These are phyloP conservation scores for Tetragonula clypearis DNA, from an alignment of 1,140 invertebrate species.

Conservation along the genomic window DNA sequence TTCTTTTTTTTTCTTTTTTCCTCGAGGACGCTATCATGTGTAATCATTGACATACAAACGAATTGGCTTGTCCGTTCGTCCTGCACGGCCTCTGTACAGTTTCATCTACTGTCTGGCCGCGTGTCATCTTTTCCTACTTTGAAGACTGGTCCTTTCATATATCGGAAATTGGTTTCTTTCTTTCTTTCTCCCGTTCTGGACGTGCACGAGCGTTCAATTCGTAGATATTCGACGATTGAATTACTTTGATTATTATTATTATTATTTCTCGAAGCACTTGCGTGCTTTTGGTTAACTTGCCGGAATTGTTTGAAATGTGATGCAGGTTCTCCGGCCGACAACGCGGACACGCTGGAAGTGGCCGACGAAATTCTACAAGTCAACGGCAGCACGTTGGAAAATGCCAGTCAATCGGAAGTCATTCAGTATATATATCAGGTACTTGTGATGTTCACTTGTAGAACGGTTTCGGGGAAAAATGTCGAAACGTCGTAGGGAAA, in stretches of 20 bases:
- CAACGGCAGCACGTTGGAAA: conserved; percentile 94
- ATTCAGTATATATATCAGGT: conserved; percentile 97
- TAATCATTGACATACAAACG: conserved; percentile 1
- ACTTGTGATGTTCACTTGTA: conserved; percentile 45
- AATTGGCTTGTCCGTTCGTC: conserved; percentile 24
- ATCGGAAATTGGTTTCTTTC: not conserved
- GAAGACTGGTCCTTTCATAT: not conserved
- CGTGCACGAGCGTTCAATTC: not conserved
- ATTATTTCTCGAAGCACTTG: not conserved
- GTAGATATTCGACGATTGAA: not conserved
- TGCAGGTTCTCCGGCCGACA: conserved; percentile 94
- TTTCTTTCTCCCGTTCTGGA: not conserved
- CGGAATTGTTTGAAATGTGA: not conserved
- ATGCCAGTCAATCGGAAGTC: conserved; percentile 93
- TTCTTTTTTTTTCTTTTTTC: not conserved
- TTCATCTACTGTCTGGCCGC: not conserved
- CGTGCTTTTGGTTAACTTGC: not conserved
- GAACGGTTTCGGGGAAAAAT: not conserved
- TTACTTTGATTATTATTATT: no score
- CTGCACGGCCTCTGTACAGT: not conserved
- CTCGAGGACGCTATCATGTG: conserved; percentile 6
- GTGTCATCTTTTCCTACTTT: not conserved
- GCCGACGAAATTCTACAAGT: conserved; percentile 98
- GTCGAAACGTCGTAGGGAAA: not conserved
- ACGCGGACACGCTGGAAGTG: conserved; percentile 93